Conservation (phyloP, 2,797 vertebrate species). For the Mormyrops boulengeri region DNA sequence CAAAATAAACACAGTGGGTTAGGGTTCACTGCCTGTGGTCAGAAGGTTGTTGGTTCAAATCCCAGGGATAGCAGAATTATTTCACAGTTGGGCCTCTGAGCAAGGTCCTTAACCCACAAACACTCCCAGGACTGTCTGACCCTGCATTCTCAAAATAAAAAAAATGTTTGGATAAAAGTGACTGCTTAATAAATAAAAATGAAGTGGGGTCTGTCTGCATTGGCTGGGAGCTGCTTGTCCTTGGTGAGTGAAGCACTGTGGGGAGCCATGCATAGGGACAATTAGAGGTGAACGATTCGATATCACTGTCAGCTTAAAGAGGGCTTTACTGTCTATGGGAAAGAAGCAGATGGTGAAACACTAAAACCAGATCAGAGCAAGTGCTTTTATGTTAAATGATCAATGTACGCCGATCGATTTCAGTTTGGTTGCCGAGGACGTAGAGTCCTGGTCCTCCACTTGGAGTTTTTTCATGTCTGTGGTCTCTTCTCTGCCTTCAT, state of each 20-base stretch:
- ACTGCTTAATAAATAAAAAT: background rate
- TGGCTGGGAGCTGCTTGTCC: background rate
- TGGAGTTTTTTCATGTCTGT: background rate
- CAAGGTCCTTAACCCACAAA: background rate
- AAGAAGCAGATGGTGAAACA: slow-evolving; percentile 21
- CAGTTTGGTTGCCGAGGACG: background rate
- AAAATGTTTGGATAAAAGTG: background rate
- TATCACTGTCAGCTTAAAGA: slow-evolving; percentile 24
- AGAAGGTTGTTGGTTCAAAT: background rate
- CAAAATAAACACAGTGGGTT: background rate
- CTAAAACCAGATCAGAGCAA: background rate
- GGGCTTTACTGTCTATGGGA: slow-evolving; percentile 15
- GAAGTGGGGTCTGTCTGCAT: background rate
- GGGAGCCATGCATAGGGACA: slow-evolving; percentile 19
- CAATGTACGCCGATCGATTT: slow-evolving; percentile 4
- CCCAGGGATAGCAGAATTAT: background rate
- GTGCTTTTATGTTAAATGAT: background rate
- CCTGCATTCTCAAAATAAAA: background rate
- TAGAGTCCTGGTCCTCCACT: background rate
- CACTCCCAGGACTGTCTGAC: background rate
- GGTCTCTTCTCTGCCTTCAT: background rate
- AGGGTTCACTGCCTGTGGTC: background rate
- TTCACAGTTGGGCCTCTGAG: background rate
- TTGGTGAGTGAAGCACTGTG: slow-evolving; percentile 15
- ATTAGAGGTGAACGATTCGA: slow-evolving; percentile 27